Conservation (phyloP, 2,797 vertebrate genomes). For the Argya squamiceps region DNA sequence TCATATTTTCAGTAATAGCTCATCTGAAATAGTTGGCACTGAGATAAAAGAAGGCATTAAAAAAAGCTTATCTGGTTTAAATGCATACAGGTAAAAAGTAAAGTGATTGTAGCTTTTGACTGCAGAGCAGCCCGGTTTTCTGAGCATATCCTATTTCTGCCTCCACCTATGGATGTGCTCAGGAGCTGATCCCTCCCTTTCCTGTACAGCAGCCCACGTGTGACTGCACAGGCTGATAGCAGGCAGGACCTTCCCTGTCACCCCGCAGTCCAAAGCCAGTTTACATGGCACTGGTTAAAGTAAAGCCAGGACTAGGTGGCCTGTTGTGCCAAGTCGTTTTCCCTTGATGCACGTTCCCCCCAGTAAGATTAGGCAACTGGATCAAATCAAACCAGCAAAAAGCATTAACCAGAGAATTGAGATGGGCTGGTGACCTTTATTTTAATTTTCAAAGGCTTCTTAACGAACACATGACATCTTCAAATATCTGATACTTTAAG, state of each 20-base stretch:
- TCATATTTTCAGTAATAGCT: background rate
- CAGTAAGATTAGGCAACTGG: background rate
- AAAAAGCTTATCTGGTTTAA: background rate
- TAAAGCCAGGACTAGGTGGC: background rate
- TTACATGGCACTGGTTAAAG: accelerated
- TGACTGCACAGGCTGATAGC: accelerated
- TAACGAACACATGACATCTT: background rate
- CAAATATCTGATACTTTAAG: background rate
- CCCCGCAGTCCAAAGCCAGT: accelerated
- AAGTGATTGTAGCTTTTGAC: background rate
- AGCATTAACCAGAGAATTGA: background rate
- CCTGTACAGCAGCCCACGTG: accelerated
- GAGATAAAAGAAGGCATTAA: background rate
- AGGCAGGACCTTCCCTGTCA: background rate
- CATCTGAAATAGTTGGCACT: background rate
- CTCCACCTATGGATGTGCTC: background rate
- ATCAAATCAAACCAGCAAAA: background rate
- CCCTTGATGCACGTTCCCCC: accelerated
- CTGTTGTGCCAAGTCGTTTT: background rate
- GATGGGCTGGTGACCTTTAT: background rate
- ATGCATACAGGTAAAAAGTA: background rate
- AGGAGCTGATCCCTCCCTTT: background rate
- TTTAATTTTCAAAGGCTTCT: background rate
- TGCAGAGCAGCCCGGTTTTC: background rate
- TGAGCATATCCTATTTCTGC: background rate